These are phyloP conservation scores for Colletes collaris DNA, from an alignment of 2,888 invertebrate species.

Conservation along the genomic window DNA sequence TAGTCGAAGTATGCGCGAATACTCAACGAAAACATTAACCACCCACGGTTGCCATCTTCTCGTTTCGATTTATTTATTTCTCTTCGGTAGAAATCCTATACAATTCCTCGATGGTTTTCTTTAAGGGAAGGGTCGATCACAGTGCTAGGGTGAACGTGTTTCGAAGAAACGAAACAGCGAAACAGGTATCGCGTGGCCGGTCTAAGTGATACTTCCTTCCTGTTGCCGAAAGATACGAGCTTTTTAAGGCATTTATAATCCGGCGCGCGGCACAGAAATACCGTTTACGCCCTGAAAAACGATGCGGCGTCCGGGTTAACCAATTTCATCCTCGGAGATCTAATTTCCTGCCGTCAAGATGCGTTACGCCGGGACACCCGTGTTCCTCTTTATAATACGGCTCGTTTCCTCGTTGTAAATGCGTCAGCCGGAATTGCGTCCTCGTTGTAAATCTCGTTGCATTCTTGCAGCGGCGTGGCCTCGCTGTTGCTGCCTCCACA, in stretches of 20 bases:
- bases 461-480: conserved; percentile 59
- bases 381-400: conserved; percentile 71
- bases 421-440: conserved; percentile 75
- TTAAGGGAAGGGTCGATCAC: too few species aligned
- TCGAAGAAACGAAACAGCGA: neutral
- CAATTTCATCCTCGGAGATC: conserved; percentile 75
- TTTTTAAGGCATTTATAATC: conserved; percentile 33
- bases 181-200: neutral
- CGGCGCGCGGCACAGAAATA: conserved; percentile 33
- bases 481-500: conserved; percentile 19
- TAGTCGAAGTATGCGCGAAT: too few species aligned
- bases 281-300: conserved; percentile 53
- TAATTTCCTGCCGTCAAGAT: conserved; percentile 76
- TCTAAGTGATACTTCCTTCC: conserved; percentile 16
- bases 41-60: too few species aligned
- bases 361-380: conserved; percentile 67
- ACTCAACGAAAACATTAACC: too few species aligned
- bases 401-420: conserved; percentile 71
- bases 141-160: too few species aligned
- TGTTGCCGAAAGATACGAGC: neutral
- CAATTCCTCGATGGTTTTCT: too few species aligned
- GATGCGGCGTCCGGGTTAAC: conserved; percentile 65
- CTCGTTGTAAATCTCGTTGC: conserved; percentile 71
- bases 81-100: too few species aligned
- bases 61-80: too few species aligned